Base-by-base conservation (phyloP, 2,113 vertebrate species). In the Pungitius pungitius region DNA sequence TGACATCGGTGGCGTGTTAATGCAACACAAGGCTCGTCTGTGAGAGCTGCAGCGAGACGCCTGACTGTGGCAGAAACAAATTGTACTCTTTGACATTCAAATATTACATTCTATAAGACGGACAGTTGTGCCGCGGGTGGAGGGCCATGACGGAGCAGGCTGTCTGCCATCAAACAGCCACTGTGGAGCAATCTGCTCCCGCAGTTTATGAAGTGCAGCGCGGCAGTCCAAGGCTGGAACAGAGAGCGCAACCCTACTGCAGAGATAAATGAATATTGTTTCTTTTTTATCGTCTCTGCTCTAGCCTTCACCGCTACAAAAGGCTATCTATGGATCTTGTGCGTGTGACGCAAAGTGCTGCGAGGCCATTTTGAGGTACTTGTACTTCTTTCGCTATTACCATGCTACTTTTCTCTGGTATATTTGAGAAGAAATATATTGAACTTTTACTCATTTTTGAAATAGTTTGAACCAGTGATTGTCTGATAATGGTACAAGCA, bases 81-180 rank as follows among this genome's bases (percentile, higher is more conserved):
- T 51, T 33, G 43, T 40, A 40, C 62, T 37, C 27, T 22, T 49
- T 83, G 60, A 78, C 39, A 65, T 42, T 78, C 20, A 71, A 55
- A 61, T 78, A 51, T 61, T 2, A 17, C 4, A 61, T 56, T 70
- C 8, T 49, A 42, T 22, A 61, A 57, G 71, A 45, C 51, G 55
- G 71, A 70, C 54, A 22, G 27, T 17, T 56, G 33, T 45, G 60
- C 65, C 49, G 47, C 20, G 51, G 65, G 75, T 10, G 1, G 42
- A 47, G 30, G 33, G 52, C 33, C 39, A 55, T 42, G 54, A 45
- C 54, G 63, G 30, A 70, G 55, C 47, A 8, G 81, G 33, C 66
- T 17, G 66, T 30, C 59, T 51, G 54, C 8, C 27, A 37, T 40
- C 11, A 64, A 77, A 68, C 51, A 64, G 35, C 42, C 42, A 51